phyloP scores from a whole-genome alignment of 2,113 vertebrate genomes.

The Periophthalmus modestus region DNA sequence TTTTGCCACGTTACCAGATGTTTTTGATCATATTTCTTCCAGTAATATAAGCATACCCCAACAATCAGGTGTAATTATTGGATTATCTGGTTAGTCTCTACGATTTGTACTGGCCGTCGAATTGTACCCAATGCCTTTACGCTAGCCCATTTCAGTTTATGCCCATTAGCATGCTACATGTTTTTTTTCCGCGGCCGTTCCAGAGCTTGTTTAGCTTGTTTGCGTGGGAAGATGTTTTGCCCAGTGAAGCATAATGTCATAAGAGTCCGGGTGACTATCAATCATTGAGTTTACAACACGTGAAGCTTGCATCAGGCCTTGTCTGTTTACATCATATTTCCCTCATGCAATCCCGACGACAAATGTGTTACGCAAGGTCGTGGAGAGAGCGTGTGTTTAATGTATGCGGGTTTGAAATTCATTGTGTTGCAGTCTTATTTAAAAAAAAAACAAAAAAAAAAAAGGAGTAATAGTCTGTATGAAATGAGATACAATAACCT shows the following conservation, averaged over 20 bases:
- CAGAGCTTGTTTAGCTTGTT: background rate
- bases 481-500: too few species aligned
- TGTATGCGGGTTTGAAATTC: constrained; percentile 14
- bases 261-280: background rate
- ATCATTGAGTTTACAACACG: constrained; percentile 4
- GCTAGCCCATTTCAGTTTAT: background rate
- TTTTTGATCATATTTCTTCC: too few species aligned
- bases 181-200: background rate
- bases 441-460: background rate
- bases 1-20: too few species aligned
- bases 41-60: too few species aligned
- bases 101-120: too few species aligned
- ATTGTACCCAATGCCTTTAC: too few species aligned
- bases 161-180: background rate
- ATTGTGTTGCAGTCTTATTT: background rate
- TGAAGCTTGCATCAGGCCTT: background rate
- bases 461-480: background rate
- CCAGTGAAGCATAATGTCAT: background rate
- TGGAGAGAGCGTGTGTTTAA: background rate
- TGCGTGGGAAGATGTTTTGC: constrained; percentile 2
- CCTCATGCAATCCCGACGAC: background rate
- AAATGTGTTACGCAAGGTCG: background rate
- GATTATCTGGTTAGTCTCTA: too few species aligned
- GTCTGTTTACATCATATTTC: background rate
- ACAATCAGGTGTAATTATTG: too few species aligned